A percentile compares a stretch with the other conserved stretches of the same genome.
Evolutionary conservation across 1,140 invertebrate genomes (phyloP).

Genomic region (Chionoecetes opilio): DNA sequence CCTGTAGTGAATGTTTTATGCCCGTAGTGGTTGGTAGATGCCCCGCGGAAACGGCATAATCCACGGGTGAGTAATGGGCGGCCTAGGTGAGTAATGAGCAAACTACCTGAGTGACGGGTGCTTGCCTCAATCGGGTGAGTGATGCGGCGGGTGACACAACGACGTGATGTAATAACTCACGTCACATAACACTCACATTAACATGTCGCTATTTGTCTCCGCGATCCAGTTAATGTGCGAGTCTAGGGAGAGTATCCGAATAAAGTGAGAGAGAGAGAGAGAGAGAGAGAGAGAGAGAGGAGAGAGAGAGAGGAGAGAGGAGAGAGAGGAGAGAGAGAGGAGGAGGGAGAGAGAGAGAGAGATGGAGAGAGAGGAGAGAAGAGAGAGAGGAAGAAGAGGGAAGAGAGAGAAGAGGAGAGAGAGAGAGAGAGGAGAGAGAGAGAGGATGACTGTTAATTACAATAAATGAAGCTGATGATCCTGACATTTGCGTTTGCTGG

Average conservation of each 20-base stretch:
- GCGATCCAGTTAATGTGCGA: neutral
- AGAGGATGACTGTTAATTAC: neutral
- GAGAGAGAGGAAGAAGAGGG: neutral
- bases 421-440: neutral
- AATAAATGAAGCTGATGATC: slow-evolving; percentile 16
- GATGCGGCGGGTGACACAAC: neutral
- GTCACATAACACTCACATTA: slow-evolving; percentile 29
- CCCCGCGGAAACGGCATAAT: slow-evolving; percentile 2
- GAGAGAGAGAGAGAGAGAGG: neutral
- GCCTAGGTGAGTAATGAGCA: neutral
- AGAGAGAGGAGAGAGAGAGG: neutral
- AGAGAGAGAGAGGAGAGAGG: neutral
- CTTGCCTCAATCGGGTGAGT: slow-evolving; percentile 9
- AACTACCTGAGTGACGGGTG: neutral
- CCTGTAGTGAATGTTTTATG: slow-evolving; percentile 9
- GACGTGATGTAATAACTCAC: neutral
- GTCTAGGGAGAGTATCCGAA: neutral
- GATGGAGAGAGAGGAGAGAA: neutral
- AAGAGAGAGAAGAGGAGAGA: neutral
- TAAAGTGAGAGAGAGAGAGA: neutral
- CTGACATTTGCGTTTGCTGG: neutral
- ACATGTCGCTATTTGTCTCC: neutral
- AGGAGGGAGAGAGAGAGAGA: neutral
- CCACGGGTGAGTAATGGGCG: neutral
- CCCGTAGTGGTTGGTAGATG: neutral